These are phyloP conservation scores for Clarias platycephalus DNA, from an alignment of 2,797 vertebrate genomes.

Conservation along the genomic window DNA sequence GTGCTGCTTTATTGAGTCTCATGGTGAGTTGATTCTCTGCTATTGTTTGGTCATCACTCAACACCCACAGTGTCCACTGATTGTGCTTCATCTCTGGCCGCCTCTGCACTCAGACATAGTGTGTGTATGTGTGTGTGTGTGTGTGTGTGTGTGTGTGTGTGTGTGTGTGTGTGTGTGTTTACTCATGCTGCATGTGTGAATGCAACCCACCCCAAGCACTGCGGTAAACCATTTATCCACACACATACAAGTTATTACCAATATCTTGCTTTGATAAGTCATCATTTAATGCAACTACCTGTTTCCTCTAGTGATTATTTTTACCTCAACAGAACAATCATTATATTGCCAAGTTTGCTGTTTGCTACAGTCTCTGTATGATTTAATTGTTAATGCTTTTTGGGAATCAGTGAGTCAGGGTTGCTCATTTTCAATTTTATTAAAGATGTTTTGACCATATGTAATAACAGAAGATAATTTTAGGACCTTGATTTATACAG, in stretches of 20 bases:
- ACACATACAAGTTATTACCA: slow-evolving; percentile 11
- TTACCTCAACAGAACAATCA: neutral
- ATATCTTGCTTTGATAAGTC: neutral
- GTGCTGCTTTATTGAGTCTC: slow-evolving; percentile 59
- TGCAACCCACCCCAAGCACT: neutral
- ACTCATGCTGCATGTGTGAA: slow-evolving; percentile 1
- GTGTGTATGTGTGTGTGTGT: slow-evolving; percentile 18
- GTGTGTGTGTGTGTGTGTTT: slow-evolving; percentile 24
- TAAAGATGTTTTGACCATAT: neutral
- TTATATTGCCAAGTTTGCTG: neutral
- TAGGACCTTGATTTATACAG: neutral
- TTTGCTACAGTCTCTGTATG: neutral
- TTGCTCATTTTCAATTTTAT: neutral
- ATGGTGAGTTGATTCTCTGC: slow-evolving; percentile 54
- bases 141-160: slow-evolving; percentile 19
- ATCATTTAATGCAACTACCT: slow-evolving; percentile 12
- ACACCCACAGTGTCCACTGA: slow-evolving; percentile 67
- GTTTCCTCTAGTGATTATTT: neutral
- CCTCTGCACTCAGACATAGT: slow-evolving; percentile 29
- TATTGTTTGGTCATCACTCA: slow-evolving; percentile 71
- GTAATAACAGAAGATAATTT: too few species aligned
- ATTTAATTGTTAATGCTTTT: neutral
- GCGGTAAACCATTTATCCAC: neutral
- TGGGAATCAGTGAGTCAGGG: neutral
- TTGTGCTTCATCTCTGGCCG: slow-evolving; percentile 50